Percentiles rank a stretch among this genome's conserved stretches.
Evolutionary conservation across 2,113 vertebrate species (phyloP).

Genomic region (Channa argus): DNA sequence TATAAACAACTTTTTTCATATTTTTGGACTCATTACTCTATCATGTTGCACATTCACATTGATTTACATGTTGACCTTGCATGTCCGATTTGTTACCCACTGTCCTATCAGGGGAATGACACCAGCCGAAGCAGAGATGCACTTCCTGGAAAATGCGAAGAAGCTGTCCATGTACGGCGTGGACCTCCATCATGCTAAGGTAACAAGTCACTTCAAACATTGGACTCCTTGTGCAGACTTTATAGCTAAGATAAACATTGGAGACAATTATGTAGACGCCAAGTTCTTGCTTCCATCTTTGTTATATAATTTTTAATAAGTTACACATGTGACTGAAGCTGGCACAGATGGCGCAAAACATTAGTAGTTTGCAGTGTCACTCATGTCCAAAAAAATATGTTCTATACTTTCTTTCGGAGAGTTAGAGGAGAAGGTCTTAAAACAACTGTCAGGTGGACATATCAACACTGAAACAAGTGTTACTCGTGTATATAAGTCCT

Average conservation of each 20-base stretch:
- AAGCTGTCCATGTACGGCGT: slow-evolving; percentile 98
- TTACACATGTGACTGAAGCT: too few relatives aligned
- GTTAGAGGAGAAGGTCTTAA: too few relatives aligned
- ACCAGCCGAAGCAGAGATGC: slow-evolving; percentile 95
- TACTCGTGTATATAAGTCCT: too few relatives aligned
- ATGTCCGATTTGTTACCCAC: background rate
- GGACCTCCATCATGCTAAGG: slow-evolving; percentile 98
- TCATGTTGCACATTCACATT: slow-evolving; percentile 2
- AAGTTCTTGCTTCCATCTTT: too few relatives aligned
- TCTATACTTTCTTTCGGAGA: too few relatives aligned
- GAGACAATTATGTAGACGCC: background rate
- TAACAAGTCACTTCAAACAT: slow-evolving; percentile 55
- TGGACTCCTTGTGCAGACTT: too few relatives aligned
- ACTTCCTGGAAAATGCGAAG: slow-evolving; percentile 98
- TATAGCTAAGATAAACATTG: background rate
- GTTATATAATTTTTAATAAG: too few relatives aligned
- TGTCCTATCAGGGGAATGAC: slow-evolving; percentile 91
- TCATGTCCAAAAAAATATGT: too few relatives aligned
- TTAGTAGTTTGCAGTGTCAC: too few relatives aligned
- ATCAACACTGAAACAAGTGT: too few relatives aligned
- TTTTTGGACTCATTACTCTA: background rate
- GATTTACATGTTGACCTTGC: background rate
- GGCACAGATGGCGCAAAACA: too few relatives aligned
- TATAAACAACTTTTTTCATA: background rate
- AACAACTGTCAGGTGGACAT: too few relatives aligned